Evolutionary conservation across 2,888 invertebrate genomes (phyloP).

Genomic region (Plagiodera versicolora): DNA sequence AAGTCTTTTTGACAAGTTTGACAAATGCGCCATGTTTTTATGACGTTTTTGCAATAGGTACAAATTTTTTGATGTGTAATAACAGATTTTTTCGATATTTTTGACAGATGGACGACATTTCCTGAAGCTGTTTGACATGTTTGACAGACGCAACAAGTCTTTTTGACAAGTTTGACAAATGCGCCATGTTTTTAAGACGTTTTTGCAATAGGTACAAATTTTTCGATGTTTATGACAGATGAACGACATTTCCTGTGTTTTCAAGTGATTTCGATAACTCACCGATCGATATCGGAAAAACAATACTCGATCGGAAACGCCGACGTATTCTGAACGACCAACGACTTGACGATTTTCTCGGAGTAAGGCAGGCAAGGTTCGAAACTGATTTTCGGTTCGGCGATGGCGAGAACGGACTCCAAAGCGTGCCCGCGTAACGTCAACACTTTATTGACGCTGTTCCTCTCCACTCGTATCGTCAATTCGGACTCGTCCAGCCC

Average conservation of each 20-base stretch:
- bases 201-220: conserved; percentile 68
- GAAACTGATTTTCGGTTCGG: conserved; percentile 60
- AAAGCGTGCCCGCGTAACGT: conserved; percentile 59
- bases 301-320: conserved; percentile 69
- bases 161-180: too few relatives aligned
- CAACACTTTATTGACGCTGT: conserved; percentile 52
- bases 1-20: too few relatives aligned
- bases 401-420: conserved; percentile 59
- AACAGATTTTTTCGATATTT: too few relatives aligned
- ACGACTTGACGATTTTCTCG: conserved; percentile 58
- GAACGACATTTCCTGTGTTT: too few relatives aligned
- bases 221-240: too few relatives aligned
- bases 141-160: too few relatives aligned
- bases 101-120: too few relatives aligned
- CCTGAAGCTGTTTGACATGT: too few relatives aligned
- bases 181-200: too few relatives aligned
- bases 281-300: conserved; percentile 69
- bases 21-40: too few relatives aligned
- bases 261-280: conserved; percentile 63
- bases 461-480: conserved; percentile 56
- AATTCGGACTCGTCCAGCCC: conserved; percentile 50
- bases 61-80: conserved; percentile 50
- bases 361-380: conserved; percentile 67
- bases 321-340: conserved; percentile 66
- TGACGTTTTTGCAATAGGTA: too few relatives aligned